Base-by-base conservation (phyloP, 2,888 invertebrate species). In the Elmis aenea region DNA sequence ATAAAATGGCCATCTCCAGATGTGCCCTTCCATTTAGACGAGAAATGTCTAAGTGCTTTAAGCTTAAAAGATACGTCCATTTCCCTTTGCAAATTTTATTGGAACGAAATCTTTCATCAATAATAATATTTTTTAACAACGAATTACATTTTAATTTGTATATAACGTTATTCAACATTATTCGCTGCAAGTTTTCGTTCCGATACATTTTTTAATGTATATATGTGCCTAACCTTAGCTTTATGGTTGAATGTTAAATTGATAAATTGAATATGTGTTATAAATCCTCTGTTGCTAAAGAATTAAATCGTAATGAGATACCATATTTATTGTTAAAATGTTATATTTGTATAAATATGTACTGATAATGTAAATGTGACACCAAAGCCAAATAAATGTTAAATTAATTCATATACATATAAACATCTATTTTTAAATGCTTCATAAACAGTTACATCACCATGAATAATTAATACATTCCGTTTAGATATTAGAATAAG, bases 331-430 rank as follows among this genome's bases (percentile, higher is more conserved):
- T 59, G 58, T 61, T 59, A 55, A 54, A 50, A 62, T 59, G 61
- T 62, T 64, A 62, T 60, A 61, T 62, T 61, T 64, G 60, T 61
- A 61, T 58, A 50, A n/a, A 54, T 52, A 61, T 64, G 64, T 65
- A 65, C 65, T 65, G 64, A 66, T 51, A n/a, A 54, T 55, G 59
- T 65, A 53, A 61, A 66, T 65, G 65, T 66, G 66, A 66, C 65
- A 66, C 66, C 65, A 65, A n/a, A 65, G 58, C 59, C 60, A 59
- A 59, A 61, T 63, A 64, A 62, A 65, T 63, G 62, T 65, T 64
- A 57, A 58, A 18, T 18, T 18, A 5, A 18, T 18, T 18, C 18
- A 8, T 18, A 18, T n/a, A n/a, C n/a, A n/a, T n/a, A n/a, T n/a
- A n/a, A n/a, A n/a, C n/a, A n/a, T n/a, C n/a, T n/a, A n/a, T n/a